Evolutionary conservation across 2,113 vertebrate species (phyloP).

Genomic region (Rhinogobius similis): DNA sequence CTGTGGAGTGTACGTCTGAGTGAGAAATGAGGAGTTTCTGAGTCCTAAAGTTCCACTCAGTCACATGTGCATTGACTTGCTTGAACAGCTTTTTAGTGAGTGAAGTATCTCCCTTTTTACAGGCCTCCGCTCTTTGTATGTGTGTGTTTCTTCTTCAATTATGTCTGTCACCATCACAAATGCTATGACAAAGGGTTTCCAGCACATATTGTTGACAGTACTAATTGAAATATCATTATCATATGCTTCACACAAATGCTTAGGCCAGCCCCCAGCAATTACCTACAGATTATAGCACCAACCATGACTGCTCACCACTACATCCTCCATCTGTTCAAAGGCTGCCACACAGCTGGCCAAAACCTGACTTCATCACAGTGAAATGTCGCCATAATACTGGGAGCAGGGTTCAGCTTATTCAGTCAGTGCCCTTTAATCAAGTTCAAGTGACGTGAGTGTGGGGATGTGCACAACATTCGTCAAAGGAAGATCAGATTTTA

Average conservation of each 20-base stretch:
- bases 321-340: conserved; percentile 64
- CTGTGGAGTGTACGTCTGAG: not conserved
- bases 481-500: too few species aligned
- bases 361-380: not conserved
- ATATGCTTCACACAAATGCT: conserved; percentile 44
- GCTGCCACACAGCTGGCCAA: not conserved
- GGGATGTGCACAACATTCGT: not conserved
- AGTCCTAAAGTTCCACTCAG: not conserved
- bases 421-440: conserved; percentile 9
- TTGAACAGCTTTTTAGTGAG: conserved; percentile 15
- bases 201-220: conserved; percentile 50
- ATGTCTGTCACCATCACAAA: conserved; percentile 36
- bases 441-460: too few species aligned
- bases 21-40: not conserved
- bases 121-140: conserved; percentile 6
- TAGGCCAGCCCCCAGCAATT: conserved; percentile 52
- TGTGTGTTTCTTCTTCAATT: not conserved
- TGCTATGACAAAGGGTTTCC: conserved; percentile 29
- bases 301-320: conserved; percentile 57
- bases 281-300: conserved; percentile 53
- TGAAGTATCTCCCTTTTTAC: conserved; percentile 3
- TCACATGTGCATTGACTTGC: not conserved
- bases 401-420: not conserved
- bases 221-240: conserved; percentile 73
- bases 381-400: not conserved